Evolutionary conservation across 2,888 invertebrate genomes (phyloP), one percentile per base, ranked within the genome.

Genomic region (Rotaria socialis): DNA sequence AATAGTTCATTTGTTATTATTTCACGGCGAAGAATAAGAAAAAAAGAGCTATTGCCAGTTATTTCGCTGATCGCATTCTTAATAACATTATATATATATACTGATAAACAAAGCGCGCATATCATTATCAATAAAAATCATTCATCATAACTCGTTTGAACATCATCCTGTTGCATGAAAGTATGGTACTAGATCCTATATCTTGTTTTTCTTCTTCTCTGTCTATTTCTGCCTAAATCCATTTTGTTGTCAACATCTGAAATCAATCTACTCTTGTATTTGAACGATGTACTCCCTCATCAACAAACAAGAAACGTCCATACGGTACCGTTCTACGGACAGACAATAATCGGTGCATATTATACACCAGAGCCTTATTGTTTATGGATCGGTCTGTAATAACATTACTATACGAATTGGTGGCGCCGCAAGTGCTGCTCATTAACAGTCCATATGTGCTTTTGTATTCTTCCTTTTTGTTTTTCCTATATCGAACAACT

Each of bases 401-500:
- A 67, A 67, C 67, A 67, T 67, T 35, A 67, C 19, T 35, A 67
- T 67, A 67, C 67, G 4, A 35, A 7, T 6, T 35, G 67, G 27
- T 67, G 19, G 35, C 35, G 67, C 67, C 67, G 67, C 67, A 35
- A 67, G 67, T 67, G 67, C 35, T 67, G 35, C 67, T 67, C 67
- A 67, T 67, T 67, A 67, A 67, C 35, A 67, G 67, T 67, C 67
- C 67, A 67, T 35, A 67, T 67, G 67, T 67, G 67, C 35, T 67
- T 67, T 67, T 35, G 35, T 14, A 35, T 67, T 35, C 35, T 4
- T 27, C 52, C 52, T 27, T 67, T 35, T 67, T 27, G 27, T 67
- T 67, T 67, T n/a, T 35, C 19, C 35, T 67, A 4, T 67, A 67
- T 67, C 35, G 35, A 19, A 19, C 1, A 67, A 27, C 67, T 67